Evolutionary conservation across 2,888 invertebrate species (phyloP), one percentile per base, ranked within the genome.

Genomic region (Drosophila neoperkinsi): DNA sequence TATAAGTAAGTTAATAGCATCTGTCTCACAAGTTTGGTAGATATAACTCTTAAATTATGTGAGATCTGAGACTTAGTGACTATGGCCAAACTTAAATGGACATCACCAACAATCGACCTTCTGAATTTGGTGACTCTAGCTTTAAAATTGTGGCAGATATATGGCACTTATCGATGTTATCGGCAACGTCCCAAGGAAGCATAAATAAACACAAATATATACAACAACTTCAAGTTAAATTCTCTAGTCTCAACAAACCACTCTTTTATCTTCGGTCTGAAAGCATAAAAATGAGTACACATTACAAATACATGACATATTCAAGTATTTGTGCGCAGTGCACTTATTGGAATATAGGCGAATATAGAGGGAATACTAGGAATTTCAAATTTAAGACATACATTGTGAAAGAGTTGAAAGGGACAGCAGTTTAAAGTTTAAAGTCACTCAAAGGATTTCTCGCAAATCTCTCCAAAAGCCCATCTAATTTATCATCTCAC

Each of bases 401-500:
- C 53, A n/a, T 49, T 52, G 18, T n/a, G 33, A 63, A 71, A 59
- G 77, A 73, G 73, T 56, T 64, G 34, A 46, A 46, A 63, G 59
- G 18, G 31, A 18, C 28, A 28, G 6, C 21, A 38, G 55, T n/a
- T 61, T 38, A 49, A 61, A 56, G 41, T 41, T 65, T 38, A 50
- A 61, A 63, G 41, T 41, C 60, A 30, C 36, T 56, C 38, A 59
- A 43, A 70, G 69, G 59, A 46, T 62, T 66, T 56, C 51, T 9
- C 6, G 31, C 43, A 74, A 77, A 79, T 77, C 65, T 74, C 52
- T 59, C 67, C 28, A 31, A 63, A 57, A 66, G 59, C 65, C 56
- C 60, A 63, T 63, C 57, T 75, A 77, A 79, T 77, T 71, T 74
- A 77, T 77, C 75, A 71, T 75, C 61, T 51, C 60, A 31, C 46